A percentile compares a stretch with the other conserved stretches of the same genome.
Evolutionary conservation across 1,140 invertebrate genomes (phyloP).

Genomic region (Brachionus plicatilis): DNA sequence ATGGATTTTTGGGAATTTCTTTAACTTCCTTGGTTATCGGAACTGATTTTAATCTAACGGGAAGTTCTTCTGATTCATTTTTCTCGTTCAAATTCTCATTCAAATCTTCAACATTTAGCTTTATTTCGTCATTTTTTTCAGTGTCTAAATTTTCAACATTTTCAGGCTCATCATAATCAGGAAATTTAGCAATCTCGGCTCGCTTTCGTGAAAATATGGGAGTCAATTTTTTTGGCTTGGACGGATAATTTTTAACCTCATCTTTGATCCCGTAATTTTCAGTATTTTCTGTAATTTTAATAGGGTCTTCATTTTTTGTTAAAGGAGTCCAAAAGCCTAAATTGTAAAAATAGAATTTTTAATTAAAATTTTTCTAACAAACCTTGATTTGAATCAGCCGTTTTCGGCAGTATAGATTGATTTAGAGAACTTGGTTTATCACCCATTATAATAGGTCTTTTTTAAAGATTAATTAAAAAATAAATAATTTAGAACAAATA

Average conservation of each 20-base stretch:
- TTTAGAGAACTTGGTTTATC: background rate
- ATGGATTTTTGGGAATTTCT: slow-evolving; percentile 8
- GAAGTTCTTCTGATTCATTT: background rate
- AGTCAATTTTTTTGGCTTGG: slow-evolving; percentile 6
- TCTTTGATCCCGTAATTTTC: background rate
- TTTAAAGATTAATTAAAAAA: background rate
- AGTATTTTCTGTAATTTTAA: background rate
- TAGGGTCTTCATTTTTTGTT: background rate
- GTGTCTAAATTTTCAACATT: background rate
- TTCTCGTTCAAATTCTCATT: no score
- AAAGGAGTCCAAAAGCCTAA: background rate
- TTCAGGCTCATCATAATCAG: background rate
- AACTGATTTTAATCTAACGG: background rate
- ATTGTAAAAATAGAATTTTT: no score
- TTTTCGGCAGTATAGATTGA: background rate
- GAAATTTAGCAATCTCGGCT: slow-evolving; percentile 1
- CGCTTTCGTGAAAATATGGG: slow-evolving; percentile 11
- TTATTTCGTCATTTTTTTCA: background rate
- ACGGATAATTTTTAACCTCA: background rate
- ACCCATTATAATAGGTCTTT: background rate
- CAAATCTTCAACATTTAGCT: background rate
- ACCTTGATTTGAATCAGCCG: background rate
- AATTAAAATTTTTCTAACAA: background rate
- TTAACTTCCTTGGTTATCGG: background rate
- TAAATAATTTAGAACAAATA: background rate